Conservation (phyloP, 2,888 invertebrate species). For the Sericinus montela region DNA sequence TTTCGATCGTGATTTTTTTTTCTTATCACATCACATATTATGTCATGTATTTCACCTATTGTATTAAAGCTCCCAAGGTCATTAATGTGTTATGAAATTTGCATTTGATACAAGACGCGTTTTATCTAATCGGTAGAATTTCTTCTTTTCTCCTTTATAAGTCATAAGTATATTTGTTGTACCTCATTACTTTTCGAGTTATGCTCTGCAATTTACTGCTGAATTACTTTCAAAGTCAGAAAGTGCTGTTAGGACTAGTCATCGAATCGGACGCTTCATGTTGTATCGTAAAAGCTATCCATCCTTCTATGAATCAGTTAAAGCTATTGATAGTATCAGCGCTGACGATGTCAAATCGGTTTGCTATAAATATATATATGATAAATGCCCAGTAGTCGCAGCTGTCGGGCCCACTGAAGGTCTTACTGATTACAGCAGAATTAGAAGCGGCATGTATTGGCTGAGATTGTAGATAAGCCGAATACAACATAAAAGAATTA, state of each 20-base stretch:
- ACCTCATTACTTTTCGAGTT: too few species aligned
- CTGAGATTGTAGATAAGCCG: slow-evolving; percentile 65
- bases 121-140: too few species aligned
- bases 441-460: slow-evolving; percentile 92
- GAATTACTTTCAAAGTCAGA: slow-evolving; percentile 94
- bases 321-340: slow-evolving; percentile 88
- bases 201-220: too few species aligned
- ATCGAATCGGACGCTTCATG: slow-evolving; percentile 97
- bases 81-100: too few species aligned
- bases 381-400: slow-evolving; percentile 94
- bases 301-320: slow-evolving; percentile 90
- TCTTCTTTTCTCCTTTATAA: too few species aligned
- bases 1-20: too few species aligned
- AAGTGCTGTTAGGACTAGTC: slow-evolving; percentile 92
- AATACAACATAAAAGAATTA: too few species aligned
- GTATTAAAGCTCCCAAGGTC: too few species aligned
- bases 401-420: slow-evolving; percentile 93
- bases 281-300: slow-evolving; percentile 93
- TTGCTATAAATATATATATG: slow-evolving; percentile 92
- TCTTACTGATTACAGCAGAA: slow-evolving; percentile 88
- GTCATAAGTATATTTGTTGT: too few species aligned
- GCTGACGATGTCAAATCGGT: slow-evolving; percentile 86
- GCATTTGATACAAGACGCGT: too few species aligned
- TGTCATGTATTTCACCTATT: too few species aligned
- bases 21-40: too few species aligned